Conservation (phyloP, 2,888 invertebrate genomes). For the Spatulosminthurus flaviceps region DNA sequence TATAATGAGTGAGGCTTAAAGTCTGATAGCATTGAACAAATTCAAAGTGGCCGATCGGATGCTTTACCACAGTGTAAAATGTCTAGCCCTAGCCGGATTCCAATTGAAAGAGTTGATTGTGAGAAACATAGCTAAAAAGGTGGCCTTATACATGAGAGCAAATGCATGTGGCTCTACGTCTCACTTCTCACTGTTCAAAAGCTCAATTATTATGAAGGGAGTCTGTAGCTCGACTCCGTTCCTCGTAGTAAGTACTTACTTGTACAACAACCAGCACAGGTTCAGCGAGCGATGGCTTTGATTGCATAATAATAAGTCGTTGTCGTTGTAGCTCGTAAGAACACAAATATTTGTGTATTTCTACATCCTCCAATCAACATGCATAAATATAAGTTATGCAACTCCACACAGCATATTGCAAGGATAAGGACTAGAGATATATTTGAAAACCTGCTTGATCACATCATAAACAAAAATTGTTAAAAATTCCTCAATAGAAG, state of each 20-base stretch:
- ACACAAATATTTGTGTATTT: slow-evolving; percentile 19
- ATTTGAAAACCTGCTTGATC: slow-evolving; percentile 53
- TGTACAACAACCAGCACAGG: slow-evolving; percentile 14
- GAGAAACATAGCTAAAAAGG: background rate
- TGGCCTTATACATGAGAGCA: background rate
- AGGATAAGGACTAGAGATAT: background rate
- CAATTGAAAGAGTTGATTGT: background rate
- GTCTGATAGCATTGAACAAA: background rate
- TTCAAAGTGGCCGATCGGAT: slow-evolving; percentile 5
- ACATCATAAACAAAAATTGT: slow-evolving; percentile 56
- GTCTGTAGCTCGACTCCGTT: background rate
- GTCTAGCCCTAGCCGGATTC: slow-evolving; percentile 14
- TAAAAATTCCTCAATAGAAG: slow-evolving; percentile 52
- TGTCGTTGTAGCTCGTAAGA: slow-evolving; percentile 10
- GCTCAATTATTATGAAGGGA: background rate
- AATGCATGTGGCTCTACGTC: background rate
- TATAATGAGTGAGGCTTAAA: too few species aligned
- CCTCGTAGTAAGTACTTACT: background rate
- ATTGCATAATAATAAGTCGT: slow-evolving; percentile 10
- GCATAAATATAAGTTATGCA: background rate
- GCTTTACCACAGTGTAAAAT: background rate
- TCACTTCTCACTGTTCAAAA: background rate
- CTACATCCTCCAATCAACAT: slow-evolving; percentile 22
- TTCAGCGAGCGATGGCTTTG: slow-evolving; percentile 14
- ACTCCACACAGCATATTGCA: background rate